phyloP scores from a whole-genome alignment of 2,113 vertebrate species.

The Crotalus tigris region DNA sequence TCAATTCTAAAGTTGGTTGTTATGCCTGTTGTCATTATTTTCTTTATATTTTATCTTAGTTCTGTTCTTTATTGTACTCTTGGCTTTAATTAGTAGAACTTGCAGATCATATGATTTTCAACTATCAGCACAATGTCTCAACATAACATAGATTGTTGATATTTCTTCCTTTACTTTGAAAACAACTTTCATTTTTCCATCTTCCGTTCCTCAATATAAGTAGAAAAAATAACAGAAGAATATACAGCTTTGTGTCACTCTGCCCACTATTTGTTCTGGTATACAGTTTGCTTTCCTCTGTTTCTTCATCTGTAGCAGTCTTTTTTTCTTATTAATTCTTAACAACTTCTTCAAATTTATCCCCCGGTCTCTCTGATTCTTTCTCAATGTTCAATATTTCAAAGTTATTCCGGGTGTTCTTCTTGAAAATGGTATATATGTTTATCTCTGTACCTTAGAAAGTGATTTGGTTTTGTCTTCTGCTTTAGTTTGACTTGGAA shows the following conservation, averaged over 20 bases:
- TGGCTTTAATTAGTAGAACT: not conserved
- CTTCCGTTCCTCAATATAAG: not conserved
- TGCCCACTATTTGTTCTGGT: not conserved
- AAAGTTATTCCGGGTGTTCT: not conserved
- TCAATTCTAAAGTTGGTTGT: not conserved
- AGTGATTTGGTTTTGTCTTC: not conserved
- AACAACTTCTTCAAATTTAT: not conserved
- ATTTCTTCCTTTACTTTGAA: not conserved
- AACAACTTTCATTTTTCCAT: not conserved
- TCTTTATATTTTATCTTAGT: not conserved
- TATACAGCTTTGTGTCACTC: not conserved
- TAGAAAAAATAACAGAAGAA: not conserved
- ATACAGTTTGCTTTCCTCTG: not conserved
- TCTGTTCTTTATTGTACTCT: not conserved
- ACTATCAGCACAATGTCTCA: not conserved
- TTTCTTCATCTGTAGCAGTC: not conserved
- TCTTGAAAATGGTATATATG: not conserved
- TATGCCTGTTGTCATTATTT: not conserved
- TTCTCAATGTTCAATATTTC: not conserved
- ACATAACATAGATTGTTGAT: not conserved
- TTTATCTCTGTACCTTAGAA: not conserved
- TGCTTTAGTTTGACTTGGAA: not conserved
- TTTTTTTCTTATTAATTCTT: not conserved
- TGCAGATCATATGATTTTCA: not conserved
- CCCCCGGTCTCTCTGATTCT: not conserved